A percentile compares a stretch with the other conserved stretches of the same genome.
Evolutionary conservation across 2,797 vertebrate genomes (phyloP).

Genomic region (Anas capensis): DNA sequence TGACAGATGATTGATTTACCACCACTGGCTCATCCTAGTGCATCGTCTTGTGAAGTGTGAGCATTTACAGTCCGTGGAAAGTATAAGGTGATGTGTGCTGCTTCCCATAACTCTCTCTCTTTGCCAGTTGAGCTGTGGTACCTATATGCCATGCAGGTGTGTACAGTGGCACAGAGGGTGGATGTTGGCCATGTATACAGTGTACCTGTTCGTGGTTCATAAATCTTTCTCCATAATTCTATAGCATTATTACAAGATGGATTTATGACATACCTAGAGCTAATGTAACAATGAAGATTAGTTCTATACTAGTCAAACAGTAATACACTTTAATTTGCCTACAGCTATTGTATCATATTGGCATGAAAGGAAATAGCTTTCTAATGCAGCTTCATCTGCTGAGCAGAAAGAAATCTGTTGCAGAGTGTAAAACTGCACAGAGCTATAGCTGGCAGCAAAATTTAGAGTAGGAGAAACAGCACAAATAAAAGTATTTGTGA

Average conservation of each 20-base stretch:
- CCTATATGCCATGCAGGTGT: accelerated
- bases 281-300: conserved; percentile 77
- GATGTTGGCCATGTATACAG: neutral
- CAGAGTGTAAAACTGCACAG: conserved; percentile 69
- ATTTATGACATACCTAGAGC: conserved; percentile 78
- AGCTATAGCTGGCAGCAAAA: conserved; percentile 71
- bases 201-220: neutral
- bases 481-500: conserved; percentile 66
- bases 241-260: conserved; percentile 70
- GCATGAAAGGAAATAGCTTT: conserved; percentile 77
- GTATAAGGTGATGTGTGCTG: neutral
- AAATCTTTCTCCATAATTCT: conserved; percentile 16
- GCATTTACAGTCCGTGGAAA: neutral
- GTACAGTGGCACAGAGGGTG: neutral
- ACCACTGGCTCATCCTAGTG: neutral
- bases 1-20: conserved; percentile 8
- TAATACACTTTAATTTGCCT: conserved; percentile 74
- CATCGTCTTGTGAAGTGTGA: neutral
- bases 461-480: conserved; percentile 65
- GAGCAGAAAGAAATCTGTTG: conserved; percentile 77
- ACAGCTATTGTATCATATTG: conserved; percentile 70
- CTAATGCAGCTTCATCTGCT: conserved; percentile 75
- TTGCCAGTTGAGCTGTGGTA: neutral
- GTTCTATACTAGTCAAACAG: conserved; percentile 66
- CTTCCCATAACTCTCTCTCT: neutral